Percentiles rank a stretch among this genome's conserved stretches.
Conservation (phyloP, 2,797 vertebrate species). For the Micropoecilia bifurca region DNA sequence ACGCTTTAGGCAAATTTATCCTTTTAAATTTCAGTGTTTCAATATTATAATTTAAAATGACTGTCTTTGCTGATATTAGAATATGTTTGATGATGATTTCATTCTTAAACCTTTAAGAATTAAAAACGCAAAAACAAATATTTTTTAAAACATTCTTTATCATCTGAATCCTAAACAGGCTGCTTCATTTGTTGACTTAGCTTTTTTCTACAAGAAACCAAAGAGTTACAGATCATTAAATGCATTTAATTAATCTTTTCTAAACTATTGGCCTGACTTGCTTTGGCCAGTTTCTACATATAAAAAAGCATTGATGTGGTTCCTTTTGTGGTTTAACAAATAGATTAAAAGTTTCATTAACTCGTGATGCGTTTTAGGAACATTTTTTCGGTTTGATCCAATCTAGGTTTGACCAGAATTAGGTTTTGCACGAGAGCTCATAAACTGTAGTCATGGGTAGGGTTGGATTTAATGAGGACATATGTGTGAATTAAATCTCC, state of each 20-base stretch:
- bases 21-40: background rate
- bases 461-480: background rate
- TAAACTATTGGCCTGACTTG: too few species aligned
- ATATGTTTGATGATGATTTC: background rate
- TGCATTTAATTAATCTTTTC: background rate
- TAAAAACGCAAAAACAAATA: background rate
- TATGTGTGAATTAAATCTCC: background rate
- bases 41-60: background rate
- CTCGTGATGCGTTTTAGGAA: background rate
- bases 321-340: background rate
- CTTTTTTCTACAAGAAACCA: background rate
- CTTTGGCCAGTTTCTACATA: background rate
- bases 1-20: background rate
- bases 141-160: background rate
- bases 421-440: background rate
- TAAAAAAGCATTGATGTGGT: background rate
- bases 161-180: background rate
- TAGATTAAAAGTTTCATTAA: background rate
- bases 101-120: background rate
- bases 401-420: background rate
- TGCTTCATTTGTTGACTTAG: background rate
- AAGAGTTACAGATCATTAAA: background rate
- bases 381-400: background rate
- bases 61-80: background rate
- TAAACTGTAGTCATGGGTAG: background rate